A percentile compares a stretch with the other conserved stretches of the same genome.
Evolutionary conservation across 2,113 vertebrate species (phyloP).

Genomic region (Mixornis gularis): DNA sequence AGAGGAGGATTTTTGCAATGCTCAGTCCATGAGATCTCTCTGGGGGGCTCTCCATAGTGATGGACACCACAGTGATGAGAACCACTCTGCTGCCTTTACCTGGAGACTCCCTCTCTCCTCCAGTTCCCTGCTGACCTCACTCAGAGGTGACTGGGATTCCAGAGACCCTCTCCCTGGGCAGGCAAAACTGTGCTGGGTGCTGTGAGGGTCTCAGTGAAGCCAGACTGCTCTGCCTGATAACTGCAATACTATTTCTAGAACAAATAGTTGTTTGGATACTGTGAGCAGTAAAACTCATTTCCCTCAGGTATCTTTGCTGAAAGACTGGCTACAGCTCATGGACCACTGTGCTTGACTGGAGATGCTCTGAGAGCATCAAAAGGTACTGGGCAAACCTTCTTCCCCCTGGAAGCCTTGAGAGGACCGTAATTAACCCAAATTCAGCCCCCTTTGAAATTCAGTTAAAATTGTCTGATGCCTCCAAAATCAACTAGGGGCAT

Average conservation of each 20-base stretch:
- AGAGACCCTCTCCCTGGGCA: fast-evolving
- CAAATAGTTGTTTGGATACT: neutral
- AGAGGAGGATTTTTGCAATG: neutral
- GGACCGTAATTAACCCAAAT: neutral
- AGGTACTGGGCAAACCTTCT: neutral
- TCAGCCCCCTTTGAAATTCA: constrained; percentile 4
- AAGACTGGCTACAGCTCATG: neutral
- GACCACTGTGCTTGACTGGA: neutral
- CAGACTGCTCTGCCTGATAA: neutral
- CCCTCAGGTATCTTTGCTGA: neutral
- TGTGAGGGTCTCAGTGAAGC: neutral
- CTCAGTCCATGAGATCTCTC: neutral
- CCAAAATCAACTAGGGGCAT: constrained; percentile 6
- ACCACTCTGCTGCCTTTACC: neutral
- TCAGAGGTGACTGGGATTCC: neutral
- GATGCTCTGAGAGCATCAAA: neutral
- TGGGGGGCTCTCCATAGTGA: neutral
- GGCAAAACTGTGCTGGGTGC: neutral
- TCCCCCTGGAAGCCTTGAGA: neutral
- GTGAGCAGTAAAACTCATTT: neutral
- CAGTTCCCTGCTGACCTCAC: neutral
- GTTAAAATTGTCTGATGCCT: constrained; percentile 38
- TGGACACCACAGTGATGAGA: neutral
- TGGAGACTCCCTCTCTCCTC: neutral
- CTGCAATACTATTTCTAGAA: neutral